These are phyloP conservation scores for Tenthredo distinguenda DNA, from an alignment of 2,888 invertebrate species.

Conservation along the genomic window DNA sequence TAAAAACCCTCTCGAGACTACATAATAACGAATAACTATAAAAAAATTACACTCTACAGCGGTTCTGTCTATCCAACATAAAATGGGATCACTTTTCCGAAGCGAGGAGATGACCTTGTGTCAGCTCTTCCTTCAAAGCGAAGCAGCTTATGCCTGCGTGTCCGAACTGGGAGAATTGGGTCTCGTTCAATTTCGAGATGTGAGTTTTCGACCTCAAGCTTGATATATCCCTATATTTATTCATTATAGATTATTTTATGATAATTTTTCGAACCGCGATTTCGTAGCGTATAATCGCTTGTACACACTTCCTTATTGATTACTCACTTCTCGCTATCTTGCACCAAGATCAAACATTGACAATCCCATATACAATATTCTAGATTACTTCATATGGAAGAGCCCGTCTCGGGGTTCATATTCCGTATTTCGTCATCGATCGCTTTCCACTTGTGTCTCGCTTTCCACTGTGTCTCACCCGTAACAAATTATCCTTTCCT, in stretches of 20 bases:
- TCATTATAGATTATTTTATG: background rate
- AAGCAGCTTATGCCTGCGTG: slow-evolving; percentile 98
- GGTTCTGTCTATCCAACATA: slow-evolving; percentile 58
- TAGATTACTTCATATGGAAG: background rate
- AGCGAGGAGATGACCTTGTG: slow-evolving; percentile 99
- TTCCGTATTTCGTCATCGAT: background rate
- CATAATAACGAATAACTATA: background rate
- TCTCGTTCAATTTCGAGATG: slow-evolving; percentile 97
- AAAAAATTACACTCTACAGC: background rate
- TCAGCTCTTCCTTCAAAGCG: slow-evolving; percentile 98
- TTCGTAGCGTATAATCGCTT: background rate
- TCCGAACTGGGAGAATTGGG: slow-evolving; percentile 98
- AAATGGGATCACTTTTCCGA: slow-evolving; percentile 95
- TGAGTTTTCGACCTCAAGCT: slow-evolving; percentile 79
- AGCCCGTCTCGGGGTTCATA: background rate
- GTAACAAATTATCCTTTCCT: background rate
- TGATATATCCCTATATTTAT: background rate
- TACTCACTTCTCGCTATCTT: background rate
- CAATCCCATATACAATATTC: background rate
- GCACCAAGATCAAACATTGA: background rate
- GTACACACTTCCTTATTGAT: background rate
- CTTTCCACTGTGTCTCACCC: background rate
- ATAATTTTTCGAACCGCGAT: background rate
- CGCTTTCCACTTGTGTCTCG: background rate
- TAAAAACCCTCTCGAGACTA: background rate